Conservation (phyloP, 2,888 invertebrate genomes). For the Temnothorax ravouxi region DNA sequence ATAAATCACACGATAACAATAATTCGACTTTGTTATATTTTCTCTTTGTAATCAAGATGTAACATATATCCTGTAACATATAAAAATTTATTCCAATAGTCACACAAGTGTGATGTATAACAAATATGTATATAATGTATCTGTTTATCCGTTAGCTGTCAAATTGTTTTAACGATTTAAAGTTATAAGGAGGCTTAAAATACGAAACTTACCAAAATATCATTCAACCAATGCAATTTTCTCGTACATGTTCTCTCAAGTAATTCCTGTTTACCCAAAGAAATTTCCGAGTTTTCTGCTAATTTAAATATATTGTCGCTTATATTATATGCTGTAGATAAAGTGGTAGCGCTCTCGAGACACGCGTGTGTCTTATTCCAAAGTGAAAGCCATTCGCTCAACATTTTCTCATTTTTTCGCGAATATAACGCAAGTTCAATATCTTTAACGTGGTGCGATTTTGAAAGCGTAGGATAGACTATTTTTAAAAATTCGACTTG, state of each 20-base stretch:
- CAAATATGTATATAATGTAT: not conserved
- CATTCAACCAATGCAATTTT: conserved; percentile 81
- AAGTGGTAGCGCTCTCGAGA: conserved; percentile 61
- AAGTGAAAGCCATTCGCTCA: conserved; percentile 79
- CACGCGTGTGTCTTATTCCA: conserved; percentile 75
- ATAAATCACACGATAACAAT: conserved; percentile 73
- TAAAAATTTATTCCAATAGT: conserved; percentile 34
- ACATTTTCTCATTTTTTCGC: conserved; percentile 77
- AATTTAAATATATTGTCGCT: conserved; percentile 72
- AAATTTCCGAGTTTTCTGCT: conserved; percentile 58
- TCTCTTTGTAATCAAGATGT: conserved; percentile 73
- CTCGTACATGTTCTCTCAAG: conserved; percentile 76
- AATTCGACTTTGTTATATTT: conserved; percentile 73
- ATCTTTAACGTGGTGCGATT: conserved; percentile 70
- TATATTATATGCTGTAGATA: conserved; percentile 75
- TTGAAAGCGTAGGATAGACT: conserved; percentile 78
- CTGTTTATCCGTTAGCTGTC: not conserved
- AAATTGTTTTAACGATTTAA: conserved; percentile 9
- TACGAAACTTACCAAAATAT: conserved; percentile 80
- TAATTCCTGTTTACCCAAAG: conserved; percentile 78
- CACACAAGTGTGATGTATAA: not conserved
- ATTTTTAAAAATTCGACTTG: conserved; percentile 75
- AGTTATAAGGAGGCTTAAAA: not conserved
- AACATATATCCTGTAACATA: conserved; percentile 79
- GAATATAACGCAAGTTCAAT: conserved; percentile 80